Evolutionary conservation across 2,888 invertebrate species (phyloP), one percentile per base, ranked within the genome.

Genomic region (Blera fallax): DNA sequence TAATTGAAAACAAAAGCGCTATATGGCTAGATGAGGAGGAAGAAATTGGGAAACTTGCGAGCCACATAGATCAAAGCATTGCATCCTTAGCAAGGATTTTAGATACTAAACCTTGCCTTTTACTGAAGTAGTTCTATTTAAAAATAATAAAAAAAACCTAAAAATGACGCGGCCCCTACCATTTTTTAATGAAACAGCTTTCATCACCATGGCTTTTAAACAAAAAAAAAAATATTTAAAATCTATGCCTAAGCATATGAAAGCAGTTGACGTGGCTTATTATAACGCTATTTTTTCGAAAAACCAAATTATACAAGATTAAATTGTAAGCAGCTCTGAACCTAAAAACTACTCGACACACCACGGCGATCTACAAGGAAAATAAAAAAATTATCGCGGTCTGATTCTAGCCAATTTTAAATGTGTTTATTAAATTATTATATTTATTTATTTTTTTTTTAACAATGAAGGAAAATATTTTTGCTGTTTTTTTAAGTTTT

Each of bases 151-250:
- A 40, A 32, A 32, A 32, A 32, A 40, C 2, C 11, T 2, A 34
- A 11, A 40, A 40, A 14, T 14, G 32, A 34, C 34, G 24, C 58
- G 11, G 32, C 24, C 43, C 50, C 16, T 21, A 50, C 27, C 3
- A 72, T 72, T 72, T 72, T 72, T 60, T 45, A 45, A 29, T 70
- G 45, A 56, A 58, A 43, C 45, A 18, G 29, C 32, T 70, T 32
- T 58, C 56, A 70, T 27, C 54, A 29, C 48, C 43, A 72, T 72
- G 70, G 48, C 32, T 58, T 14, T 60, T 60, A 72, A 72, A 45
- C 32, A 32, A 45, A 60, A 72, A 64, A 64, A 32, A 64, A 70
- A 10, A 27, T 14, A 29, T 29, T 29, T 64, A 48, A 64, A 64
- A 29, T 48, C 45, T 16, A 48, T 64, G 48, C 48, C 48, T 29